These are phyloP conservation scores for Sphaerophoria rueppellii DNA, from an alignment of 2,888 invertebrate genomes.

Conservation along the genomic window DNA sequence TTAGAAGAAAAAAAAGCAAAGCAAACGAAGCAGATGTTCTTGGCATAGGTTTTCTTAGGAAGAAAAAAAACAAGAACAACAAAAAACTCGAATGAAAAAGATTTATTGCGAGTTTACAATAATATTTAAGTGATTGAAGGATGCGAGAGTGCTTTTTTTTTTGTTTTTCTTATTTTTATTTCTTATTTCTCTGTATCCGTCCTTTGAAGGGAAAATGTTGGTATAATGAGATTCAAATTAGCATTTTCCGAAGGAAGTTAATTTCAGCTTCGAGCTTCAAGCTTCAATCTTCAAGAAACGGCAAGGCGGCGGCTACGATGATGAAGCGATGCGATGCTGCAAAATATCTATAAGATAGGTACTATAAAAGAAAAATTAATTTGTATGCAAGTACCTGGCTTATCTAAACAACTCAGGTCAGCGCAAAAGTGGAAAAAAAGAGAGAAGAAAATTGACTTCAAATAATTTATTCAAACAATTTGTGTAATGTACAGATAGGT, in stretches of 20 bases:
- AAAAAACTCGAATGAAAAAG: neutral
- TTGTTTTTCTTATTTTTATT: too few relatives aligned
- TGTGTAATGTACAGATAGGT: slow-evolving; percentile 1
- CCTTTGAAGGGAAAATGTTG: neutral
- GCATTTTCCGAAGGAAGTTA: slow-evolving; percentile 2
- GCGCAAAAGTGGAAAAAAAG: neutral
- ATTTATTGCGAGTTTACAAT: slow-evolving; percentile 48
- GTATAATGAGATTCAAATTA: slow-evolving; percentile 51
- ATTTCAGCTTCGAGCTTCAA: neutral
- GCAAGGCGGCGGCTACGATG: neutral
- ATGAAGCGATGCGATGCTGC: slow-evolving; percentile 40
- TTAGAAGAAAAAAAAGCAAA: neutral
- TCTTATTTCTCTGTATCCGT: neutral
- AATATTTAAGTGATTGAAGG: slow-evolving; percentile 25
- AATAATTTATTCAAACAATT: slow-evolving; percentile 41
- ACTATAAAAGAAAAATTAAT: slow-evolving; percentile 31
- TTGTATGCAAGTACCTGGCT: slow-evolving; percentile 41
- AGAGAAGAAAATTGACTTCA: slow-evolving; percentile 17
- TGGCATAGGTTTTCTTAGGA: neutral
- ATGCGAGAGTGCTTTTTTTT: neutral
- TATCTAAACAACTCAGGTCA: slow-evolving; percentile 39
- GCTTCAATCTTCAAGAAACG: too few relatives aligned
- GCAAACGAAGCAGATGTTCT: slow-evolving; percentile 22
- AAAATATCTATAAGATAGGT: slow-evolving; percentile 18
- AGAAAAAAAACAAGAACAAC: neutral